phyloP scores from a whole-genome alignment of 1,140 invertebrate species.

The Drosophila pandora region DNA sequence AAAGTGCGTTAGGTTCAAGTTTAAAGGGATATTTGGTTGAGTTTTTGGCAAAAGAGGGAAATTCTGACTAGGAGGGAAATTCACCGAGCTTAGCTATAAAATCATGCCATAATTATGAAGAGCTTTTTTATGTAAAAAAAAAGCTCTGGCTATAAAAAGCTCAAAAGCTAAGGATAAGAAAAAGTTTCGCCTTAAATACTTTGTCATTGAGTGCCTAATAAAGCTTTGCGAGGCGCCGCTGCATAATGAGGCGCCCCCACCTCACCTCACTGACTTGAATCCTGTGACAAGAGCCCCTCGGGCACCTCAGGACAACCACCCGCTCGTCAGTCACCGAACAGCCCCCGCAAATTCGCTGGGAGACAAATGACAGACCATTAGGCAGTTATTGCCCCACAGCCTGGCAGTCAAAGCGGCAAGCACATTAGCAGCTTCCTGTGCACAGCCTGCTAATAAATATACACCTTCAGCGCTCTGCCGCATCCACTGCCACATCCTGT shows the following conservation, averaged over 20 bases:
- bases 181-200: constrained; percentile 18
- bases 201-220: constrained; percentile 31
- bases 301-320: neutral
- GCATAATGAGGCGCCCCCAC: constrained; percentile 44
- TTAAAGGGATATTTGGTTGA: constrained; percentile 9
- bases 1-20: constrained; percentile 45
- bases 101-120: constrained; percentile 28
- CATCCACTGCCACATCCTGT: constrained; percentile 22
- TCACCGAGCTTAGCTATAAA: constrained; percentile 26
- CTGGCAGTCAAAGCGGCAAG: constrained; percentile 71
- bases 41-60: constrained; percentile 6
- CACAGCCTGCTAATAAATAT: constrained; percentile 71
- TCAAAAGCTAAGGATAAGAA: constrained; percentile 14
- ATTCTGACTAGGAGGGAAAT: neutral
- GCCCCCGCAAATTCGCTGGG: constrained; percentile 16
- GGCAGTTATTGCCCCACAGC: constrained; percentile 70
- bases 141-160: constrained; percentile 1
- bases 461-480: constrained; percentile 37
- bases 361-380: constrained; percentile 77
- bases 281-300: constrained; percentile 6
- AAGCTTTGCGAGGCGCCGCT: constrained; percentile 26
- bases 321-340: neutral
- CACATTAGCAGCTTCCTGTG: constrained; percentile 76
- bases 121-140: constrained; percentile 27
- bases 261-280: constrained; percentile 1